These are phyloP conservation scores for Ichneumoninae sp. DNA, from an alignment of 2,888 invertebrate genomes.

Conservation along the genomic window DNA sequence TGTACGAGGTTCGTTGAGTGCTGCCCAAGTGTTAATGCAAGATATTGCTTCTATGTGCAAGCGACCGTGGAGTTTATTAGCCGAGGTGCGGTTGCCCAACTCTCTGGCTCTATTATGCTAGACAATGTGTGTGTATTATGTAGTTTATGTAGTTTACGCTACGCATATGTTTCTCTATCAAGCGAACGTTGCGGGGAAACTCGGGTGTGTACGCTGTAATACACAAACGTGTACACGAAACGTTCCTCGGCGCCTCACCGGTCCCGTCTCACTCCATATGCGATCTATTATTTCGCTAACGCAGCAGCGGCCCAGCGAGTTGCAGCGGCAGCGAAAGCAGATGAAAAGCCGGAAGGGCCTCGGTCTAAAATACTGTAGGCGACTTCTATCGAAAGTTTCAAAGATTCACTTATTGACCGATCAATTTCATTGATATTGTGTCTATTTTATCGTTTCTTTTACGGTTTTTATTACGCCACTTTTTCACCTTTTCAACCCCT, in stretches of 20 bases:
- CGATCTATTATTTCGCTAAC: constrained; percentile 32
- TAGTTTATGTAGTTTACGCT: constrained; percentile 6
- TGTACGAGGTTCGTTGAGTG: constrained; percentile 32
- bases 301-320: constrained; percentile 32
- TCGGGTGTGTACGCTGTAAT: constrained; percentile 25
- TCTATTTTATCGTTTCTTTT: background rate
- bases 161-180: constrained; percentile 58
- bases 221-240: constrained; percentile 32
- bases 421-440: background rate
- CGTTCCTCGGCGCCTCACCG: background rate
- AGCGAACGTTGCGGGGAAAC: constrained; percentile 65
- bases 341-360: constrained; percentile 32
- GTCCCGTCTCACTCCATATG: constrained; percentile 23
- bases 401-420: background rate
- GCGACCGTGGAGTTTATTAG: constrained; percentile 51
- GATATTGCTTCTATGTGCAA: constrained; percentile 43
- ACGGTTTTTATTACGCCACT: background rate
- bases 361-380: background rate
- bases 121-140: background rate
- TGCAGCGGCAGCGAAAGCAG: constrained; percentile 38
- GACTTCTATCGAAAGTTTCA: background rate
- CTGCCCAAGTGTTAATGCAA: constrained; percentile 33
- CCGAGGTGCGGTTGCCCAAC: constrained; percentile 45
- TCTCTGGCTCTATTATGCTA: constrained; percentile 14
- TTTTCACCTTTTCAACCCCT: too few relatives aligned